Conservation (phyloP, 2,113 vertebrate genomes). For the Empidonax alnorum region DNA sequence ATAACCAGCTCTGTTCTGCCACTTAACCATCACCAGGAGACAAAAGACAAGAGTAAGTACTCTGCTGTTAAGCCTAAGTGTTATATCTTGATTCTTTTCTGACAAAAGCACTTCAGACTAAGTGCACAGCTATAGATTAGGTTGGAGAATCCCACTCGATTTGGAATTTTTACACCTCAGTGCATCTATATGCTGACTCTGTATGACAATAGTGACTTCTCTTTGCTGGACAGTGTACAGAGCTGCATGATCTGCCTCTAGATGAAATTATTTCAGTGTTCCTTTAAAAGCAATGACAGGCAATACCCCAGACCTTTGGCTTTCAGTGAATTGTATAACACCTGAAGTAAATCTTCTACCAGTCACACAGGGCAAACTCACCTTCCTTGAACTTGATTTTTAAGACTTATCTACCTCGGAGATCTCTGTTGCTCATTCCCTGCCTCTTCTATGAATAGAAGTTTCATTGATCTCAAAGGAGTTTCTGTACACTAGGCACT, state of each 20-base stretch:
- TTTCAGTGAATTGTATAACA: neutral
- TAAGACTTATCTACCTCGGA: neutral
- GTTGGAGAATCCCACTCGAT: neutral
- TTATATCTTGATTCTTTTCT: slow-evolving; percentile 44
- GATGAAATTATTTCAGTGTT: neutral
- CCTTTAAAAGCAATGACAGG: neutral
- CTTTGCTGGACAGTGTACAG: neutral
- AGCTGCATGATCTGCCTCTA: neutral
- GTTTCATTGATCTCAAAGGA: slow-evolving; percentile 15
- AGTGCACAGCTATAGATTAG: neutral
- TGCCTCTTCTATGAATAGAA: neutral
- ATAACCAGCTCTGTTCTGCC: slow-evolving; percentile 14
- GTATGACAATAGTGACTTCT: neutral
- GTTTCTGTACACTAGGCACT: neutral
- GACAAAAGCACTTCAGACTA: slow-evolving; percentile 20
- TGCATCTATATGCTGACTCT: neutral
- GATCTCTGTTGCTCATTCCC: slow-evolving; percentile 21
- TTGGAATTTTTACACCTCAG: neutral
- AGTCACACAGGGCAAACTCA: neutral
- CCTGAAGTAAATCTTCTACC: neutral
- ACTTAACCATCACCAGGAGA: neutral
- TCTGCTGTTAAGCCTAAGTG: slow-evolving; percentile 26
- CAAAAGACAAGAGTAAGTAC: slow-evolving; percentile 17
- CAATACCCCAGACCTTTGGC: neutral
- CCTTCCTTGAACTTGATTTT: slow-evolving; percentile 40